Base-by-base conservation (phyloP, 2,888 invertebrate genomes). In the Microplitis manilae region DNA sequence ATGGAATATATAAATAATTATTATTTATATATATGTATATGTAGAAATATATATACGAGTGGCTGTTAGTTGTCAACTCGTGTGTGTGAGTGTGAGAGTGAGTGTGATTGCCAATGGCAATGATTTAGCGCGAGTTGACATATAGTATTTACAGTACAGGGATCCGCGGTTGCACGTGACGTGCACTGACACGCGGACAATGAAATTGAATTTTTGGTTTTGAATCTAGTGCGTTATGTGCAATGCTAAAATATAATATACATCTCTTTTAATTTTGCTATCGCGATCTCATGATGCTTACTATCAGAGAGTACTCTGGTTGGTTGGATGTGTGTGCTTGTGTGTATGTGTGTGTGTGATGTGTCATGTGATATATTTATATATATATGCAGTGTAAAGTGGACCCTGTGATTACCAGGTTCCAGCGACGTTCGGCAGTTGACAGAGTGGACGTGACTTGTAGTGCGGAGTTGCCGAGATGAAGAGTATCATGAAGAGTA, bases 131-230 rank as follows among this genome's bases (percentile, higher is more conserved):
- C 8, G 50, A 50, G 60, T 38, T 64, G 40, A 39, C 8, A 30
- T 65, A 73, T 50, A 67, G 40, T 50, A 38, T 15, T 73, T 50
- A 67, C 73, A 40, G 30, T 50, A 59, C 65, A 40, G 30, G 73
- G 75, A 78, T 80, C 81, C 79, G 83, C 68, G 81, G 80, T 82
- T 84, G 86, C 84, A 82, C 81, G 84, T 87, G 88, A 89, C 85
- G 87, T 85, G 85, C 84, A 82, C 80, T 87, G 88, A 87, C 85
- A 85, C 84, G 84, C 79, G 84, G 85, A 88, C 89, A 88, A 88
- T 89, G 84, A 83, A 38, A 75, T 74, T 87, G 85, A 87, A 87
- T 87, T 89, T 50, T 88, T 83, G 88, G 86, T 88, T 88, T 88
- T 86, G 88, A 88, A 88, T 87, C 88, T 89, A 85, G 85, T 85